These are phyloP conservation scores for Eclectus roratus DNA, from an alignment of 2,113 vertebrate species.

Conservation along the genomic window DNA sequence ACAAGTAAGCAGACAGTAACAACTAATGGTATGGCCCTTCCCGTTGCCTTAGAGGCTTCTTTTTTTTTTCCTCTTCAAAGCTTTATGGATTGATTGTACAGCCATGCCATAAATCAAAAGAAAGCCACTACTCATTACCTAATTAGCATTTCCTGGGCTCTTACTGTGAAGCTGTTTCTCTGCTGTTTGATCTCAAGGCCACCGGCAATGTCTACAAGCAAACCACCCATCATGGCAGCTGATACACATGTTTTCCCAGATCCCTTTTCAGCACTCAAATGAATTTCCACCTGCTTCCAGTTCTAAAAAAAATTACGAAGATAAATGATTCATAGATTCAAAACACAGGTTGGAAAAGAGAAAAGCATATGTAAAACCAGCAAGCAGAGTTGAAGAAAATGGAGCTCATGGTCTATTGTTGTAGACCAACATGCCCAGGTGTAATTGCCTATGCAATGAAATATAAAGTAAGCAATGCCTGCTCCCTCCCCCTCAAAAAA, in stretches of 20 bases:
- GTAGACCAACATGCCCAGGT: not conserved
- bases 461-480: not conserved
- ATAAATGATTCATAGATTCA: slow-evolving; percentile 43
- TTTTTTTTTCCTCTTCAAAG: slow-evolving; percentile 70
- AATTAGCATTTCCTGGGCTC: slow-evolving; percentile 73
- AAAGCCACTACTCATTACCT: slow-evolving; percentile 82
- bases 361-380: not conserved
- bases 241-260: not conserved
- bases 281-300: slow-evolving; percentile 43
- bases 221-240: slow-evolving; percentile 29
- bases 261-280: slow-evolving; percentile 38
- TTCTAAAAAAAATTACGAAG: slow-evolving; percentile 48
- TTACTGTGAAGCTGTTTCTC: slow-evolving; percentile 75
- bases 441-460: not conserved
- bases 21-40: slow-evolving; percentile 49
- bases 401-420: not conserved
- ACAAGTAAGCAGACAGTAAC: not conserved
- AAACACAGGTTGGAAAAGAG: not conserved
- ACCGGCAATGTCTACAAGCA: slow-evolving; percentile 70
- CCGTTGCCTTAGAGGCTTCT: slow-evolving; percentile 46
- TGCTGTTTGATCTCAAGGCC: slow-evolving; percentile 83
- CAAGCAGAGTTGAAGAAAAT: not conserved
- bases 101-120: slow-evolving; percentile 79
- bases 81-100: slow-evolving; percentile 68
- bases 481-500: not conserved